These are phyloP conservation scores for Chironex yamaguchii DNA, from an alignment of 30 jellyfish, hydroid and myxozoan genomes.

Conservation along the genomic window DNA sequence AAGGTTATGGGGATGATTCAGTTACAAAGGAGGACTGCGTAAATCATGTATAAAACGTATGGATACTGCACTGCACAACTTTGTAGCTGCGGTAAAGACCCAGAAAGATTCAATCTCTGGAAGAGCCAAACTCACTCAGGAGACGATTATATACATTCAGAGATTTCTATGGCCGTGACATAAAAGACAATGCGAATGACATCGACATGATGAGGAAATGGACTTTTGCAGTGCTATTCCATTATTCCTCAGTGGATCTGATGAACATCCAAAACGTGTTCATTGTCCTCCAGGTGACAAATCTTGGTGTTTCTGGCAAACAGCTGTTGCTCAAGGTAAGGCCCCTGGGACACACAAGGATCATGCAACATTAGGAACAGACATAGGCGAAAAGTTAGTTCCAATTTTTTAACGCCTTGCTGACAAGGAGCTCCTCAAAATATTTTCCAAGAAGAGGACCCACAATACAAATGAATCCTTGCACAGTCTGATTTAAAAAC, in stretches of 20 bases:
- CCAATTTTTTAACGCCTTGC: constrained; percentile 14
- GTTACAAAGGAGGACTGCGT: neutral
- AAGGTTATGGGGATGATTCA: neutral
- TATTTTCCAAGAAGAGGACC: neutral
- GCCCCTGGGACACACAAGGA: constrained; percentile 40
- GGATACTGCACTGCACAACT: constrained; percentile 28
- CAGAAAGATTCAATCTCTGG: constrained; percentile 33
- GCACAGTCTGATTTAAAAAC: constrained; percentile 6
- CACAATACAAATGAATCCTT: constrained; percentile 30
- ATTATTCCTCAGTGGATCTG: constrained; percentile 15
- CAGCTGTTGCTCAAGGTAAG: constrained; percentile 17
- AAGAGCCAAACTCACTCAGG: constrained; percentile 52
- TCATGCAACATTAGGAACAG: constrained; percentile 2
- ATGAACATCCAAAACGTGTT: constrained; percentile 22
- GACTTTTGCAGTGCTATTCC: constrained; percentile 18
- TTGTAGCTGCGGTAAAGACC: neutral
- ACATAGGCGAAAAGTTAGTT: constrained; percentile 13
- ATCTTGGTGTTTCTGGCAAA: constrained; percentile 71
- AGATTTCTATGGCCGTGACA: constrained; percentile 54
- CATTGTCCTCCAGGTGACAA: constrained; percentile 51
- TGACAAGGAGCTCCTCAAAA: constrained; percentile 8
- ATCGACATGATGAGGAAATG: neutral
- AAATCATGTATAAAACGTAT: constrained; percentile 49
- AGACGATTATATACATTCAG: constrained; percentile 14
- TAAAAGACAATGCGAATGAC: constrained; percentile 14